Conservation (phyloP, 2,797 vertebrate genomes). For the Ctenosaura bakeri region DNA sequence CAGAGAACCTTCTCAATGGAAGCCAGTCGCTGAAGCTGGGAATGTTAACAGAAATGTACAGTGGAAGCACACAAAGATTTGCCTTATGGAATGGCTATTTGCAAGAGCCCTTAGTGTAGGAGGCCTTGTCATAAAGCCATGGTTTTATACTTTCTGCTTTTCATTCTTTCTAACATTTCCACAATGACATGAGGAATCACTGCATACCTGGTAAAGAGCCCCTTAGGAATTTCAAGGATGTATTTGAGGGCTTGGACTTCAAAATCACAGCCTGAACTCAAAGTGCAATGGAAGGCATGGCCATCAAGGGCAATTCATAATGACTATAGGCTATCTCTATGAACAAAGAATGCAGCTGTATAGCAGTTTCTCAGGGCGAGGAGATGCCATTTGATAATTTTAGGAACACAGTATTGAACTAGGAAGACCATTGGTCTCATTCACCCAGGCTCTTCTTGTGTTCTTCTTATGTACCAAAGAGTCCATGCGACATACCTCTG, state of each 20-base stretch:
- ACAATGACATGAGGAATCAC: neutral
- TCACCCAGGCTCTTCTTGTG: neutral
- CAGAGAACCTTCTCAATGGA: constrained; percentile 53
- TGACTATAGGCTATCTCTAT: neutral
- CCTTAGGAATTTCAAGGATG: neutral
- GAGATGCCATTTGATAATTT: no score
- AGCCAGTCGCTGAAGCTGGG: constrained; percentile 24
- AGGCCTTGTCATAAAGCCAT: neutral
- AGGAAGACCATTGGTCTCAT: no score
- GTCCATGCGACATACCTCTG: no score
- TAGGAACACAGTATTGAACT: no score
- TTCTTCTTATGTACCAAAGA: neutral
- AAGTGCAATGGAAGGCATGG: no score
- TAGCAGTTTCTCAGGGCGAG: no score
- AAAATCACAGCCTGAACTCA: neutral
- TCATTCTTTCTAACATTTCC: neutral
- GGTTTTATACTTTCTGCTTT: neutral
- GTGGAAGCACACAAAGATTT: neutral
- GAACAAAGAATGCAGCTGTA: no score
- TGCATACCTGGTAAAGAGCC: neutral
- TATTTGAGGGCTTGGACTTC: neutral
- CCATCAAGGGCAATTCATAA: neutral
- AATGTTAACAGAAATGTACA: constrained; percentile 45
- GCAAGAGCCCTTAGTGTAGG: neutral
- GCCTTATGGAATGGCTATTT: neutral